Evolutionary conservation across 2,797 vertebrate genomes (phyloP), one percentile per base, ranked within the genome.

Genomic region (Pseudotriccus pelzelni): DNA sequence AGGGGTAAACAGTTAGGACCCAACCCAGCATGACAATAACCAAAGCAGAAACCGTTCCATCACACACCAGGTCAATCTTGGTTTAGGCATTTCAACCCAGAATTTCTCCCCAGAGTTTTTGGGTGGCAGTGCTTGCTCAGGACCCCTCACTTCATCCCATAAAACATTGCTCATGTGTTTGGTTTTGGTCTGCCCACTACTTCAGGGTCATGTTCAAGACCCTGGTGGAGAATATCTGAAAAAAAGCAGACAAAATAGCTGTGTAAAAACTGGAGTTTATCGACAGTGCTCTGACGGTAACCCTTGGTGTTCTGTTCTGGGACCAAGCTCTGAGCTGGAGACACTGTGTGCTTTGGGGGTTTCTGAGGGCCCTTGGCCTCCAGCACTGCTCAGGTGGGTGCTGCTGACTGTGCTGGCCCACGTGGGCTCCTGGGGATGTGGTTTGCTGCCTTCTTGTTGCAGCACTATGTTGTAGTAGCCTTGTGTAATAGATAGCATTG

Each of bases 61-160:
- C 34, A 36, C 44, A 3, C 3, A 24, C 30, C 34, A 77, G 56
- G 39, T 64, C 55, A 41, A 75, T n/a, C 77, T 56, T 64, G 64
- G 36, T 79, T 91, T 56, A 52, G 59, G 23, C 41, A 36, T 87
- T 89, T 80, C 78, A 74, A 56, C 27, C 7, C 49, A 58, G 32
- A 68, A 39, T 73, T 82, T 93, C 53, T 68, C 69, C 66, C 50
- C 14, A 17, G 41, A 10, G 23, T 46, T 90, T 39, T 49, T 4
- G n/a, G 13, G 23, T 14, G 2, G 3, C 0, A 1, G 24, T 59
- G 10, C 11, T 37, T 66, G 36, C 39, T 64, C 3, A 0, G 14
- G 24, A 32, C 49, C 56, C n/a, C 46, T 62, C 32, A 18, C 28
- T 82, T 62, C 0, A 0, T 17, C 67, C 52, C 9, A 2, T 76